Base-by-base conservation (phyloP, 2,113 vertebrate species). In the Bos indicus region DNA sequence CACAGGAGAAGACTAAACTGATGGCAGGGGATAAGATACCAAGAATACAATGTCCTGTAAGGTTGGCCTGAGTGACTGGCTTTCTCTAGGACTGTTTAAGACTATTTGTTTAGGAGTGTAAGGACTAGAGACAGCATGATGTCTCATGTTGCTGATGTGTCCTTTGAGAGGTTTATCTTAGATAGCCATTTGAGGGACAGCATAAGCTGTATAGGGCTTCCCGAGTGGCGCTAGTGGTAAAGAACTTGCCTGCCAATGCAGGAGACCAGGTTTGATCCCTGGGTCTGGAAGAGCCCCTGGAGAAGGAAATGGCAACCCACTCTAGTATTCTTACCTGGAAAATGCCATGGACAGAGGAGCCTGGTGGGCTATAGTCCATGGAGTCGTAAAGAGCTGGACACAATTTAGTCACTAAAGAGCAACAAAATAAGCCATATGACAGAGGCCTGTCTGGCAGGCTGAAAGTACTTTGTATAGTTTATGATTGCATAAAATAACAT, bases 221-320 rank as follows among this genome's bases (percentile, higher is more conserved):
- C 6, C 0, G 5, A 71, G 67, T 40, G 67, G 67, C 0, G 0
- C 67, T 71, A 40, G 17, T 71, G 10, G 19, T 71, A 23, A 71
- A 23, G 67, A 74, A 74, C 67, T 40, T 74, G n/a, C n/a, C 40
- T 26, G 23, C 40, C 36, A 77, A 13, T 40, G 3, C 23, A 77
- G 23, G 36, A 43, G 23, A 77, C 23, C 40, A 40, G 40, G 2
- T 77, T 77, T 26, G 6, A 77, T 26, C 11, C 36, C 36, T 40
- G 36, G 67, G 21, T 40, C 36, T 40, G 67, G 21, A 74, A 74
- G 21, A 40, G 40, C 21, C 71, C 36, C 71, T 77, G 71, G 23
- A 74, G 36, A 77, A 77, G 71, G 40, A 43, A n/a, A 26, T 15
- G 71, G 71, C 36, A 77, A 43, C 71, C 71, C 40, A 77, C 21